Evolutionary conservation across 2,113 vertebrate species (phyloP).

Genomic region (Morone saxatilis): DNA sequence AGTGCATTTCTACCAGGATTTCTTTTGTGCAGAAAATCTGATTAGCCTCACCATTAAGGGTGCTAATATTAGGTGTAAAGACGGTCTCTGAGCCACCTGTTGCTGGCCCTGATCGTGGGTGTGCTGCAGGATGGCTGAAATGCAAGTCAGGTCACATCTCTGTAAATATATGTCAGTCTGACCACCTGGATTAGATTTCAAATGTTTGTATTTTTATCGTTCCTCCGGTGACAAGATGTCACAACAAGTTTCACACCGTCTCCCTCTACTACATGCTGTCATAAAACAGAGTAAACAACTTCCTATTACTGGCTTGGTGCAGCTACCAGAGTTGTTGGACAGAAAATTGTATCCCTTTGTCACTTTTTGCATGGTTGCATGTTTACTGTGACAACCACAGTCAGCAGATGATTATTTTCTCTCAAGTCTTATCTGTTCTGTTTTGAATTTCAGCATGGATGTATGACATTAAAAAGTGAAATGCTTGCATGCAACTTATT

Average conservation of each 20-base stretch:
- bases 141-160: not conserved
- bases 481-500: not conserved
- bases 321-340: slow-evolving; percentile 8
- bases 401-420: not conserved
- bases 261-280: slow-evolving; percentile 25
- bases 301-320: slow-evolving; percentile 4
- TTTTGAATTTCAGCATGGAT: not conserved
- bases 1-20: not conserved
- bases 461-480: slow-evolving; percentile 10
- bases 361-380: not conserved
- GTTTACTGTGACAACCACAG: not conserved
- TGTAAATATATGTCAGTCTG: slow-evolving; percentile 21
- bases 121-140: not conserved
- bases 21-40: not conserved
- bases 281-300: slow-evolving; percentile 34
- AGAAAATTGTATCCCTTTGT: not conserved
- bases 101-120: not conserved
- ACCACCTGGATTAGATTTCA: slow-evolving; percentile 45
- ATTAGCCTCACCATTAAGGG: not conserved
- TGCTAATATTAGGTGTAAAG: not conserved
- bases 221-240: slow-evolving; percentile 41
- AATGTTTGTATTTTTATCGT: slow-evolving; percentile 40
- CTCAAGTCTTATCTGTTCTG: not conserved
- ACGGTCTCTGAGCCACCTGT: not conserved
- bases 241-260: slow-evolving; percentile 40